phyloP scores from a whole-genome alignment of 92 coral and sea anemone species.

The Palythoa caribaeorum region DNA sequence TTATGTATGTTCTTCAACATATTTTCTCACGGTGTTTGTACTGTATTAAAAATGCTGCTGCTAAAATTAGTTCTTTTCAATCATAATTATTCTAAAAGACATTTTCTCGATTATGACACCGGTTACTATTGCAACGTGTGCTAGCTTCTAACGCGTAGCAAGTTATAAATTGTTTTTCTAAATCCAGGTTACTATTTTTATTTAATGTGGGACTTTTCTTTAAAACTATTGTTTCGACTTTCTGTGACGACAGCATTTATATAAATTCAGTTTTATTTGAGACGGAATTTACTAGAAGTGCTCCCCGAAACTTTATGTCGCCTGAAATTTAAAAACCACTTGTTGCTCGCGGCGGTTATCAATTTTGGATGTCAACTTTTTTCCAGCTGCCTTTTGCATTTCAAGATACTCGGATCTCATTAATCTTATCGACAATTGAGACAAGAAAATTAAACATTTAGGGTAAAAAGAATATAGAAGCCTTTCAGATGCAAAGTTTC shows the following conservation, averaged over 20 bases:
- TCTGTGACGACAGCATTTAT: neutral
- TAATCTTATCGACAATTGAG: conserved; percentile 31
- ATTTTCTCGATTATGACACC: no score
- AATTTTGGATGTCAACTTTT: neutral
- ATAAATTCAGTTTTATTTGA: neutral
- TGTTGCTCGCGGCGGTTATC: conserved; percentile 25
- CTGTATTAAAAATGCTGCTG: no score
- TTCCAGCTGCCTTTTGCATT: conserved; percentile 20
- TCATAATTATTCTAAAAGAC: no score
- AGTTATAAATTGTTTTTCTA: no score
- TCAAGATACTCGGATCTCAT: conserved; percentile 32
- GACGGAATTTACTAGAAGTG: neutral
- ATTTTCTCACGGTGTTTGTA: no score
- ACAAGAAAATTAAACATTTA: conserved; percentile 41
- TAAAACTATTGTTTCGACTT: neutral
- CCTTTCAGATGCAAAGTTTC: conserved; percentile 37
- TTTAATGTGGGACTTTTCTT: neutral
- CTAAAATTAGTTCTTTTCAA: no score
- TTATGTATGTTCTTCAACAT: no score
- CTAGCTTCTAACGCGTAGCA: no score
- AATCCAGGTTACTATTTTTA: no score
- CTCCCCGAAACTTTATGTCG: conserved; percentile 11
- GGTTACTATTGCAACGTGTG: no score
- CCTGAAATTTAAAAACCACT: conserved; percentile 31
- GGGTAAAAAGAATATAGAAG: conserved; percentile 19